phyloP scores from a whole-genome alignment of 1,140 invertebrate genomes.

The Lethrus apterus region DNA sequence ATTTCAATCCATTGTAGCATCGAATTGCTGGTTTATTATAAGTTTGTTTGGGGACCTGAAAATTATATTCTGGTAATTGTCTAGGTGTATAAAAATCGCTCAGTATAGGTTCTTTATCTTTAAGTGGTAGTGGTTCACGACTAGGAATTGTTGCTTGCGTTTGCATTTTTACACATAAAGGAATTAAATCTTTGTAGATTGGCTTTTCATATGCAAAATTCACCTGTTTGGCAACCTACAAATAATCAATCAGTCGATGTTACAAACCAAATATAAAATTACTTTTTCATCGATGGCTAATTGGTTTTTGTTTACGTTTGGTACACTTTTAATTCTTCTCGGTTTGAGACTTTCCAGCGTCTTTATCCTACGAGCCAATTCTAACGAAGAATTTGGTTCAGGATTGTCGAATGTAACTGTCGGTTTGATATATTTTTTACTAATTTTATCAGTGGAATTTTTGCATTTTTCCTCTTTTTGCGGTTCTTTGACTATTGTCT shows the following conservation, averaged over 20 bases:
- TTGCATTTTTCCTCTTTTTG: slow-evolving; percentile 1
- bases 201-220: slow-evolving; percentile 30
- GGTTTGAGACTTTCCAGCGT: slow-evolving; percentile 20
- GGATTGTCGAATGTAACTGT: slow-evolving; percentile 21
- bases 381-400: slow-evolving; percentile 22
- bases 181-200: slow-evolving; percentile 32
- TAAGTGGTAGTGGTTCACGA: slow-evolving; percentile 21
- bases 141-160: slow-evolving; percentile 15
- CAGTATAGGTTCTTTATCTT: slow-evolving; percentile 31
- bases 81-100: slow-evolving; percentile 22
- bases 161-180: slow-evolving; percentile 21
- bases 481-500: slow-evolving; percentile 6
- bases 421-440: neutral
- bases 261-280: slow-evolving; percentile 1
- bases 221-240: slow-evolving; percentile 29
- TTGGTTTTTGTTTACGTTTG: slow-evolving; percentile 13
- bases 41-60: slow-evolving; percentile 17
- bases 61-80: slow-evolving; percentile 19
- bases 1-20: slow-evolving; percentile 23
- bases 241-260: slow-evolving; percentile 13
- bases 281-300: slow-evolving; percentile 31
- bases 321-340: slow-evolving; percentile 18
- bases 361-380: slow-evolving; percentile 26
- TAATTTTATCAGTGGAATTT: neutral
- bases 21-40: slow-evolving; percentile 10